Percentiles rank a stretch among this genome's conserved stretches.
These are phyloP conservation scores for Ammodytes dubius DNA, from an alignment of 2,113 vertebrate genomes.

Conservation along the genomic window DNA sequence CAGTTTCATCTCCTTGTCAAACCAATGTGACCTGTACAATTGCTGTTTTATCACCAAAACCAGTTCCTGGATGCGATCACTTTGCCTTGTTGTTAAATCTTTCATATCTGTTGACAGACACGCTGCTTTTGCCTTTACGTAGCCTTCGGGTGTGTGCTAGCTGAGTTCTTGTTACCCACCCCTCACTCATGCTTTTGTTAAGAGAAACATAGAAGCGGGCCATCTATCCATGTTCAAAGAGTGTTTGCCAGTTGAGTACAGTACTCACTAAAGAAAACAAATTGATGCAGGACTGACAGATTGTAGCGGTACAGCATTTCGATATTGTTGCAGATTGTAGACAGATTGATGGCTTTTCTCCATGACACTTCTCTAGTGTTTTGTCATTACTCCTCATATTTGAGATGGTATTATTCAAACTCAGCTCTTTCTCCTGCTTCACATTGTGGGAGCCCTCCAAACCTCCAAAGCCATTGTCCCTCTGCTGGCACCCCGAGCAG, in stretches of 20 bases:
- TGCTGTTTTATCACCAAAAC: conserved; percentile 40
- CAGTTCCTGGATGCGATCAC: conserved; percentile 38
- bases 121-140: conserved; percentile 69
- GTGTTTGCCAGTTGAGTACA: conserved; percentile 20
- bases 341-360: conserved; percentile 22
- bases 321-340: conserved; percentile 4
- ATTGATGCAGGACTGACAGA: conserved; percentile 10
- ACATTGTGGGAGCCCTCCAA: not conserved
- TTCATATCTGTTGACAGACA: conserved; percentile 39
- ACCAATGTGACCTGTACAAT: conserved; percentile 43
- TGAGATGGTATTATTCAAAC: not conserved
- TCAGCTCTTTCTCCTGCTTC: not conserved
- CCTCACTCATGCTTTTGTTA: conserved; percentile 23
- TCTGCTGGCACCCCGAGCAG: conserved; percentile 18
- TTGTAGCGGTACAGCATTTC: conserved; percentile 21
- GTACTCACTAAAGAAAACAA: conserved; percentile 4
- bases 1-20: conserved; percentile 42
- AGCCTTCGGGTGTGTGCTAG: conserved; percentile 61
- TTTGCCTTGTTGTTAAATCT: conserved; percentile 60
- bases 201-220: not conserved
- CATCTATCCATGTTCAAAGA: conserved; percentile 12
- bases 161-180: conserved; percentile 14
- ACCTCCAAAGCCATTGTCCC: not conserved
- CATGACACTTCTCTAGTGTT: not conserved
- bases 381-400: not conserved